Percentiles rank a stretch among this genome's conserved stretches.
These are phyloP conservation scores for Latrodectus hesperus DNA, from an alignment of 2,888 invertebrate species.

Conservation along the genomic window DNA sequence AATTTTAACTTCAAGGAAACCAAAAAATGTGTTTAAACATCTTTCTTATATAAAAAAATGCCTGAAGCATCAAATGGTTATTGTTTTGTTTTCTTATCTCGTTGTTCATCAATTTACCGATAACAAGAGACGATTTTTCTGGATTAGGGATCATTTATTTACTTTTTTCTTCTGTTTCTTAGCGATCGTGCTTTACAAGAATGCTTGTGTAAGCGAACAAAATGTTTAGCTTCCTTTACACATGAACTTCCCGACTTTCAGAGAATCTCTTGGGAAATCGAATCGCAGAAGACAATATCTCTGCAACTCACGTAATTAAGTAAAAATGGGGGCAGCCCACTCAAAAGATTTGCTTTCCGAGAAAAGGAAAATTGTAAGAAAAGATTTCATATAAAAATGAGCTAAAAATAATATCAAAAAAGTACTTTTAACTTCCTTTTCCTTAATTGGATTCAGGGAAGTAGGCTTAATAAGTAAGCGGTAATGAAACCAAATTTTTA, in stretches of 20 bases:
- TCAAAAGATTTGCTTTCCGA: not conserved
- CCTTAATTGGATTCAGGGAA: no score
- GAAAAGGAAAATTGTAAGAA: not conserved
- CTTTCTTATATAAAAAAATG: no score
- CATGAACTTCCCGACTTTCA: not conserved
- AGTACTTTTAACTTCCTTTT: no score
- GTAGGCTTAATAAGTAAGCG: no score
- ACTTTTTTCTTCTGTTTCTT: not conserved
- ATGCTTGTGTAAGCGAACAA: not conserved
- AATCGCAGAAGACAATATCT: not conserved
- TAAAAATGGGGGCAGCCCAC: not conserved
- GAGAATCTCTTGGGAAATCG: not conserved
- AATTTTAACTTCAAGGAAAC: no score
- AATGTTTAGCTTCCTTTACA: not conserved
- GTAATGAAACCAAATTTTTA: no score
- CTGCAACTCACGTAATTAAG: constrained; percentile 4
- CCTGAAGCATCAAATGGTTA: no score
- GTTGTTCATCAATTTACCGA: not conserved
- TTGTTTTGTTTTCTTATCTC: no score
- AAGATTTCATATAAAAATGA: no score
- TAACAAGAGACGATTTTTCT: not conserved
- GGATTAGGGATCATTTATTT: not conserved
- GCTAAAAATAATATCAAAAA: no score
- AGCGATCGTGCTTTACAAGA: not conserved
- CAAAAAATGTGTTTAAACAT: no score